Base-by-base conservation (phyloP, 1,140 invertebrate species). In the Tigriopus japonicus region DNA sequence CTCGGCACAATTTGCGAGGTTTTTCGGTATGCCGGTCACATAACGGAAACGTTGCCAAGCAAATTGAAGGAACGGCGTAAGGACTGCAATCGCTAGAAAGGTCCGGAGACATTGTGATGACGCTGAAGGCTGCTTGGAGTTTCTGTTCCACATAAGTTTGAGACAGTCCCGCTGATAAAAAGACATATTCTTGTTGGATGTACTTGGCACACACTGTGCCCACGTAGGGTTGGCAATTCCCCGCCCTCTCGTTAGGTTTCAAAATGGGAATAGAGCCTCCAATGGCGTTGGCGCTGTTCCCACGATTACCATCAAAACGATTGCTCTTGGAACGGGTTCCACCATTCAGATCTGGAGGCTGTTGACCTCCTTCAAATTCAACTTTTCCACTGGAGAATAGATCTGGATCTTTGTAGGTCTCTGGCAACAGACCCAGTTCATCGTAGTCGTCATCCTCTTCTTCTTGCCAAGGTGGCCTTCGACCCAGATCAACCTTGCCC, bases 61-160 rank as follows among this genome's bases (percentile, higher is more conserved):
- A 62, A 52, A 62, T 61, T 14, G 62, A 15, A 0, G 86, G 85
- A 40, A 82, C 73, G 0, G 85, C 85, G 71, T 84, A 89, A 28
- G 78, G 78, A 64, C 80, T 77, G 70, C 86, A 89, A 63, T 35
- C 35, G 19, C 43, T 15, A 6, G 62, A 63, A n/a, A 63, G 23
- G 24, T 63, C 62, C 15, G 62, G 35, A 35, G 88, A 92, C 67
- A 82, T 81, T 41, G 79, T 82, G 0, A 94, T 86, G 1, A 94
- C 88, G 45, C 82, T 79, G 66, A 94, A 83, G 3, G 89, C 89
- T 67, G 81, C 80, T 64, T 78, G 77, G 9, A 96, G 70, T 68
- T 87, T 88, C 53, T 86, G 80, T 74, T 97, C 92, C 21, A 89
- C 78, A 17, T 77, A 71, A 45, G 77, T 74, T 68, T 92, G 87